A percentile compares a stretch with the other conserved stretches of the same genome.
phyloP scores from a whole-genome alignment of 2,888 invertebrate species.

The Pollenia angustigena region DNA sequence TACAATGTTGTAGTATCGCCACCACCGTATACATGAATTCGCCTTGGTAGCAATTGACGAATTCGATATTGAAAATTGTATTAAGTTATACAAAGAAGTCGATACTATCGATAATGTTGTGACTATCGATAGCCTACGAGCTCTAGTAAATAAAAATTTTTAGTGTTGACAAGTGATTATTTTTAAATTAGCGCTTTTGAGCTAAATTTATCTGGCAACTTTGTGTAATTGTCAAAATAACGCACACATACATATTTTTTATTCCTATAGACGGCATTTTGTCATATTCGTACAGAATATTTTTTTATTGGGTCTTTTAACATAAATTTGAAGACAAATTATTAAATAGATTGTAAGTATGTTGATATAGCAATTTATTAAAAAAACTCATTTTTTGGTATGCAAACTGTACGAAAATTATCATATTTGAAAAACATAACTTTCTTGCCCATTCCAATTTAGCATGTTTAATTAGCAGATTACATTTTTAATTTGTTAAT shows the following conservation, averaged over 20 bases:
- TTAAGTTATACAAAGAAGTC: too few relatives aligned
- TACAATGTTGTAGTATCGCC: too few relatives aligned
- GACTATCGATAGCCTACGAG: too few relatives aligned
- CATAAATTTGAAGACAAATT: conserved; percentile 32
- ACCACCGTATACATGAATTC: too few relatives aligned
- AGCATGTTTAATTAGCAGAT: conserved; percentile 1
- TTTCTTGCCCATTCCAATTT: neutral
- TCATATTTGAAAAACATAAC: neutral
- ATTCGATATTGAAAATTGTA: too few relatives aligned
- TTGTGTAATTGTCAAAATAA: conserved; percentile 40
- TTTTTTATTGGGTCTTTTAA: conserved; percentile 22
- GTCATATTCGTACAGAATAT: conserved; percentile 33
- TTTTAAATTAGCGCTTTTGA: neutral
- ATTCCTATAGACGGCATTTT: conserved; percentile 44
- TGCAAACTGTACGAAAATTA: neutral
- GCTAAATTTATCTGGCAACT: conserved; percentile 5
- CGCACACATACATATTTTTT: conserved; percentile 62
- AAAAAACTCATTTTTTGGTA: neutral
- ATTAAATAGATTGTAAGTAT: conserved; percentile 51
- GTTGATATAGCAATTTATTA: neutral
- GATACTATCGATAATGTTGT: too few relatives aligned
- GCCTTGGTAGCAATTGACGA: too few relatives aligned
- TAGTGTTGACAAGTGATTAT: neutral
- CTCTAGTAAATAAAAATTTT: too few relatives aligned
- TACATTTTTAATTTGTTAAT: neutral